Conservation (phyloP, 1,140 invertebrate genomes). For the Campoletis sonorensis region DNA sequence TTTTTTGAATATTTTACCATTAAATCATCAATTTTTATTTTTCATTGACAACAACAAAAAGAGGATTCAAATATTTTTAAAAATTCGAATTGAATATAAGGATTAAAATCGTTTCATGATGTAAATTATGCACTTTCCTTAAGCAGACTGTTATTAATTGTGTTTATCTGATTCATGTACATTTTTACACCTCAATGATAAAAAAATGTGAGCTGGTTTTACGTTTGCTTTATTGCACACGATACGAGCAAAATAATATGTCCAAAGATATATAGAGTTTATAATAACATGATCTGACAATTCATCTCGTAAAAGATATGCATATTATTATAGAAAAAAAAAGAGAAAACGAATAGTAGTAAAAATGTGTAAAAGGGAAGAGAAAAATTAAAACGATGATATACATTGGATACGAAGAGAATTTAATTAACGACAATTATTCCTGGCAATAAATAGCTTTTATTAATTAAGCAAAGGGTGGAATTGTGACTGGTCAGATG, state of each 20-base stretch:
- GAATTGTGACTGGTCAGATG: neutral
- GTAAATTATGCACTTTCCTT: no score
- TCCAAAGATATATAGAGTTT: neutral
- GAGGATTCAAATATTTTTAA: no score
- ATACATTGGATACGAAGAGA: neutral
- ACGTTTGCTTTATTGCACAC: no score
- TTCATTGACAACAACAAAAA: no score
- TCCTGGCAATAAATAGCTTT: neutral
- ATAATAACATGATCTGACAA: neutral
- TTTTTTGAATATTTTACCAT: no score
- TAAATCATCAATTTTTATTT: no score
- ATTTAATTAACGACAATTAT: neutral
- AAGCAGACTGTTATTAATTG: neutral
- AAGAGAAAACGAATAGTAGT: no score
- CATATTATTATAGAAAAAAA: neutral
- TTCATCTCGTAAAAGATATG: neutral
- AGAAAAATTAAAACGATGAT: neutral
- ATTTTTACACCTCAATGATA: neutral
- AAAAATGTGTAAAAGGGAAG: no score
- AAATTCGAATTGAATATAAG: no score
- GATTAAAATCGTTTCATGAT: no score
- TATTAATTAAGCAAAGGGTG: conserved; percentile 1
- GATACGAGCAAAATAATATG: neutral
- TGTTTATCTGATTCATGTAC: neutral
- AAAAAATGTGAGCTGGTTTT: no score